Evolutionary conservation across 92 coral and sea anemone species (phyloP).

Genomic region (Paramuricea clavata): DNA sequence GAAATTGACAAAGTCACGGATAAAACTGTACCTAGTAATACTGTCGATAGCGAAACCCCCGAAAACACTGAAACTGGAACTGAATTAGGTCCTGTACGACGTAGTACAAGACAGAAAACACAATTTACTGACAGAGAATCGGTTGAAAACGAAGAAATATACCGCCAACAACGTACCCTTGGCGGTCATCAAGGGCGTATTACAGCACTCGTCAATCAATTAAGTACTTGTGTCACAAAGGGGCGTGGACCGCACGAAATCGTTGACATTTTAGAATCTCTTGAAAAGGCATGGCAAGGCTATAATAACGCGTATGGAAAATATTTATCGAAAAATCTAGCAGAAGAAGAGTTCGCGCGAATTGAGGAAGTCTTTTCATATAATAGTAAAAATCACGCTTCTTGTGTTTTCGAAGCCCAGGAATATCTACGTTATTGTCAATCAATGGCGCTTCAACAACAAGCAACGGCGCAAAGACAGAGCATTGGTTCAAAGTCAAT

Average conservation of each 20-base stretch:
- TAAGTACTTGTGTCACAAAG: not conserved
- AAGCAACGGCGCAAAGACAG: slow-evolving; percentile 3
- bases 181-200: slow-evolving; percentile 55
- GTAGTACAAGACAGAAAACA: not conserved
- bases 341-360: slow-evolving; percentile 36
- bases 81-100: not conserved
- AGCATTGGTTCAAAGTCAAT: slow-evolving; percentile 23
- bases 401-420: not conserved
- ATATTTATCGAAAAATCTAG: slow-evolving; percentile 1
- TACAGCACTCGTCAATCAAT: slow-evolving; percentile 40
- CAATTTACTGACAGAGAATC: slow-evolving; percentile 17
- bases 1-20: not conserved
- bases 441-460: not conserved
- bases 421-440: not conserved
- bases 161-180: slow-evolving; percentile 38
- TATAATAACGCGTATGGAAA: slow-evolving; percentile 27
- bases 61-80: not conserved
- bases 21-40: not conserved
- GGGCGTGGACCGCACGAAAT: slow-evolving; percentile 3
- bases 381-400: not conserved
- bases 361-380: not conserved
- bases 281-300: slow-evolving; percentile 30
- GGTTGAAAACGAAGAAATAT: slow-evolving; percentile 34
- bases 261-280: slow-evolving; percentile 35
- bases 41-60: not conserved